Conservation (phyloP, 2,113 vertebrate species). For the Embiotoca jacksoni region DNA sequence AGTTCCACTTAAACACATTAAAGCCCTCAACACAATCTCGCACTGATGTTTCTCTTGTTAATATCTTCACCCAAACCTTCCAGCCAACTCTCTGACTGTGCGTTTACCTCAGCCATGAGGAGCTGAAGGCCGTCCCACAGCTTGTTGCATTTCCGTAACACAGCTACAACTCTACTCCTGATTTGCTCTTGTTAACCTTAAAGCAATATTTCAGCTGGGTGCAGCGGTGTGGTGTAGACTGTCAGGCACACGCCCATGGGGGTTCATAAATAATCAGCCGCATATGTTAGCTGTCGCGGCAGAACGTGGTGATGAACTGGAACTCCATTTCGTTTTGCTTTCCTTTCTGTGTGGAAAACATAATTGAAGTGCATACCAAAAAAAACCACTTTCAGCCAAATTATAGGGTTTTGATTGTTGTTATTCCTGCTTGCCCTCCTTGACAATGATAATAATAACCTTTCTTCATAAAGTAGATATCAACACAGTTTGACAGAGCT, state of each 20-base stretch:
- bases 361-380: not conserved
- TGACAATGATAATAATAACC: slow-evolving; percentile 2
- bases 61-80: slow-evolving; percentile 26
- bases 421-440: slow-evolving; percentile 19
- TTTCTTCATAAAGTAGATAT: not conserved
- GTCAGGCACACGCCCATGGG: slow-evolving; percentile 56
- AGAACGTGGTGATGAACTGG: slow-evolving; percentile 25
- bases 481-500: not conserved
- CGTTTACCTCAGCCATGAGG: slow-evolving; percentile 9
- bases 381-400: slow-evolving; percentile 10
- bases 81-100: slow-evolving; percentile 3
- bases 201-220: slow-evolving; percentile 59
- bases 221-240: slow-evolving; percentile 47
- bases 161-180: slow-evolving; percentile 41
- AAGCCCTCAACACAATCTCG: slow-evolving; percentile 12
- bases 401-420: not conserved
- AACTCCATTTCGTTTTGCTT: slow-evolving; percentile 19
- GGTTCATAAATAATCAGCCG: slow-evolving; percentile 65
- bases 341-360: slow-evolving; percentile 35
- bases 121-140: slow-evolving; percentile 13
- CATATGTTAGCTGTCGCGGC: slow-evolving; percentile 58
- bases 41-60: slow-evolving; percentile 28
- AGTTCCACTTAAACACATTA: slow-evolving; percentile 22
- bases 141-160: slow-evolving; percentile 36
- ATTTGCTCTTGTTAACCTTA: slow-evolving; percentile 69